Evolutionary conservation across 1,140 invertebrate genomes (phyloP), one percentile per base, ranked within the genome.

Genomic region (Drosophila arawakana): DNA sequence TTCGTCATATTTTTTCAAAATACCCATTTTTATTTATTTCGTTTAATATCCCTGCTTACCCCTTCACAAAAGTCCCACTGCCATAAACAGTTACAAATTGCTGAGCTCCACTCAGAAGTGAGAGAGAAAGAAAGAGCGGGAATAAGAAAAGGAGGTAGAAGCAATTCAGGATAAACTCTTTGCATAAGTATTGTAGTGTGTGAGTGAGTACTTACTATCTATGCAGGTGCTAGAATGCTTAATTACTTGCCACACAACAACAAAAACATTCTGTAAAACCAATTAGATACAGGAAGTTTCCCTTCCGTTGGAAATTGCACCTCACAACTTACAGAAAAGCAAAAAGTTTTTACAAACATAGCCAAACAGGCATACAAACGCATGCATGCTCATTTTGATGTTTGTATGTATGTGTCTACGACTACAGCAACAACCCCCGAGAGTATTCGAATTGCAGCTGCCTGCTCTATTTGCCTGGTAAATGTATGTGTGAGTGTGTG

Each of bases 221-320:
- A 35, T 55, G 54, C 43, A 59, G 46, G 55, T 68, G 55, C 30
- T 49, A 37, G 49, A 63, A 61, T 62, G 35, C 63, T 34, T 57
- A 44, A 67, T 57, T 37, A 10, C 41, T 44, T 60, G n/a, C 15
- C 54, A 55, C 11, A 39, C 34, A 50, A 60, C 21, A 18, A 61
- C 47, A 39, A 54, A 3, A 30, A 44, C 39, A 46, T 13, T 50
- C 55, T 21, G 47, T 25, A 57, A 65, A 75, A 72, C 54, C 73
- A 85, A 85, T 85, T 85, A 85, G 71, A 67, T 41, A 46, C 81
- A 81, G 81, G 81, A 85, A 85, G 78, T 85, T 54, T 37, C 47
- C 55, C 71, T 85, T 85, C 81, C 81, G 81, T 68, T 70, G 34
- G 25, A 59, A 59, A 47, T 54, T 76, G 50, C 72, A 70, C 21